A percentile compares a stretch with the other conserved stretches of the same genome.
These are phyloP conservation scores for Perdix hodgsoniae DNA, from an alignment of 2,797 vertebrate species.

Conservation along the genomic window DNA sequence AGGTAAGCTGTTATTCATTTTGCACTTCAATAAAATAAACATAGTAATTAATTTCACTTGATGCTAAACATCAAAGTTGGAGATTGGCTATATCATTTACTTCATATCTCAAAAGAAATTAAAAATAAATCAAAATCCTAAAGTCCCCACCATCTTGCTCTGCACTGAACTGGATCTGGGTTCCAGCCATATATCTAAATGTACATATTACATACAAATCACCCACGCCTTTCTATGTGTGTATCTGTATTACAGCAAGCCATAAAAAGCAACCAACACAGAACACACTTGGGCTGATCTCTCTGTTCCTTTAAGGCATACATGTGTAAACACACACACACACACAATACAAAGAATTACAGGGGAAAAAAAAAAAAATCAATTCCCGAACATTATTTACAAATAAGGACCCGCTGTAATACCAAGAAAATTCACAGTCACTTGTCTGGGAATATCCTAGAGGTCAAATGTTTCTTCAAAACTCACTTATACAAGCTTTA, in stretches of 20 bases:
- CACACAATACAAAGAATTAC: neutral
- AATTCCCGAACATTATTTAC: neutral
- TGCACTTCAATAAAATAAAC: constrained; percentile 9
- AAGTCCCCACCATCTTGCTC: neutral
- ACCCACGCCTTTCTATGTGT: neutral
- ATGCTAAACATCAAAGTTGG: neutral
- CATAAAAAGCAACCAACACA: neutral
- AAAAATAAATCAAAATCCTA: neutral
- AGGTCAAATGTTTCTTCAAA: neutral
- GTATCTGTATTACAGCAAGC: neutral
- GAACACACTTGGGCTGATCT: neutral
- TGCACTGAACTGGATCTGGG: neutral
- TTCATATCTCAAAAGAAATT: neutral
- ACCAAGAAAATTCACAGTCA: neutral
- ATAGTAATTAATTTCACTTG: neutral
- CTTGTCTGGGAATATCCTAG: neutral
- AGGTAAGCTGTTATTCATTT: neutral
- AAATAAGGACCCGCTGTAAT: neutral
- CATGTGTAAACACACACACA: neutral
- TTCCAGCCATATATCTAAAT: neutral
- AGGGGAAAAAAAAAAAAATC: neutral
- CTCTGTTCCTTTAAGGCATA: neutral
- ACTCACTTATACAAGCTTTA: neutral
- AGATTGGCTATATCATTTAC: neutral
- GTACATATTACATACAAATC: rapidly evolving